Conservation (phyloP, 2,113 vertebrate genomes). For the Acrocephalus kingi region DNA sequence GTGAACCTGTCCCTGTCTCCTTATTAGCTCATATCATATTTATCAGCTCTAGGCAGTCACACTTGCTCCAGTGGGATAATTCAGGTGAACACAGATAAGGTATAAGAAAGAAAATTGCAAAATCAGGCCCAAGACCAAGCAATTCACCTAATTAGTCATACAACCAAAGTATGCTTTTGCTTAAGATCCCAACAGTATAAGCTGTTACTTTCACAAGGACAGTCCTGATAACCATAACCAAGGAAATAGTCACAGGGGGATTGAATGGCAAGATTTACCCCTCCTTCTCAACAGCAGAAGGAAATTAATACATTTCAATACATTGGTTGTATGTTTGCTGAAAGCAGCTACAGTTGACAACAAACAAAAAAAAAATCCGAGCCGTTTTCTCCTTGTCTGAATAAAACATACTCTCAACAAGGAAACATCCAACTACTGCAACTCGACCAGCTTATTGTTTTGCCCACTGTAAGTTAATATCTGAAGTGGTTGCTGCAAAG, state of each 20-base stretch:
- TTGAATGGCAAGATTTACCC: background rate
- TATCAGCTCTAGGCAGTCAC: background rate
- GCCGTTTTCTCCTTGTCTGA: background rate
- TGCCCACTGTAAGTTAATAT: constrained; percentile 61
- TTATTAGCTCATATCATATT: background rate
- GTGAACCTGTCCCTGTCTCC: background rate
- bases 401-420: constrained; percentile 26
- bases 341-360: background rate
- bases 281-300: background rate
- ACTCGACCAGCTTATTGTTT: constrained; percentile 59
- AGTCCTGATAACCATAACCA: background rate
- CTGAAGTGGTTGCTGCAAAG: constrained; percentile 60
- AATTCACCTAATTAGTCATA: background rate
- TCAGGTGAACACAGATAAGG: background rate
- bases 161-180: background rate
- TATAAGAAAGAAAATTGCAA: background rate
- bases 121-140: background rate
- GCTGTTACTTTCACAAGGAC: background rate
- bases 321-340: background rate
- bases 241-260: background rate
- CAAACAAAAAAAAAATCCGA: background rate
- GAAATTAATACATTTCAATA: background rate
- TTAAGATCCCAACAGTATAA: background rate
- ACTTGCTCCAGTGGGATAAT: background rate
- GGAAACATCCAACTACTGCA: constrained; percentile 37